Evolutionary conservation across 2,113 vertebrate genomes (phyloP).

Genomic region (Pteropus alecto): DNA sequence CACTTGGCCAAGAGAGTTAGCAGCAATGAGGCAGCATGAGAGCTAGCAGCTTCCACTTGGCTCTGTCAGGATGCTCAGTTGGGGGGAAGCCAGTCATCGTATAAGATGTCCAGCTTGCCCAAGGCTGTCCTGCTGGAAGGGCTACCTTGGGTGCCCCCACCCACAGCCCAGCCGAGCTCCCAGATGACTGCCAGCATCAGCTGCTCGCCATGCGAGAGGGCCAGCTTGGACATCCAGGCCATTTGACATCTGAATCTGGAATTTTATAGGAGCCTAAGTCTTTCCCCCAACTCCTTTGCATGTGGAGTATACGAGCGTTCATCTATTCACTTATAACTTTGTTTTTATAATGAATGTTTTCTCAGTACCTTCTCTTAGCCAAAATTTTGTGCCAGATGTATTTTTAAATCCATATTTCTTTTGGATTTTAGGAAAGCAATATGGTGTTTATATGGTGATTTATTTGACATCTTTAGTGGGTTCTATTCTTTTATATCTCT

Average conservation of each 20-base stretch:
- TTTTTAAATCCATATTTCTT: neutral
- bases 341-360: no score
- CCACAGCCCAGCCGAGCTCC: neutral
- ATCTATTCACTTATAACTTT: accelerated
- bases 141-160: accelerated
- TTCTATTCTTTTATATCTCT: neutral
- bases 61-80: accelerated
- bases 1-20: accelerated
- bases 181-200: accelerated
- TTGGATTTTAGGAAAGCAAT: neutral
- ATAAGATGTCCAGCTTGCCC: accelerated
- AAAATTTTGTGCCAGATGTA: no score
- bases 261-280: accelerated
- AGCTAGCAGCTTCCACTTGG: accelerated
- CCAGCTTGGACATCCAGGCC: accelerated
- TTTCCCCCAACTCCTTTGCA: accelerated
- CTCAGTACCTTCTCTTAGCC: neutral
- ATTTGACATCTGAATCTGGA: accelerated
- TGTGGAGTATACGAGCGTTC: accelerated
- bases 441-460: neutral
- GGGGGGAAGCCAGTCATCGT: neutral
- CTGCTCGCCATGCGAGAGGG: neutral
- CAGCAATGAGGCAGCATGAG: neutral
- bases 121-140: accelerated
- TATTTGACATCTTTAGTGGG: neutral